Base-by-base conservation (phyloP, 2,113 vertebrate species). In the Sinocyclocheilus maitianheensis region DNA sequence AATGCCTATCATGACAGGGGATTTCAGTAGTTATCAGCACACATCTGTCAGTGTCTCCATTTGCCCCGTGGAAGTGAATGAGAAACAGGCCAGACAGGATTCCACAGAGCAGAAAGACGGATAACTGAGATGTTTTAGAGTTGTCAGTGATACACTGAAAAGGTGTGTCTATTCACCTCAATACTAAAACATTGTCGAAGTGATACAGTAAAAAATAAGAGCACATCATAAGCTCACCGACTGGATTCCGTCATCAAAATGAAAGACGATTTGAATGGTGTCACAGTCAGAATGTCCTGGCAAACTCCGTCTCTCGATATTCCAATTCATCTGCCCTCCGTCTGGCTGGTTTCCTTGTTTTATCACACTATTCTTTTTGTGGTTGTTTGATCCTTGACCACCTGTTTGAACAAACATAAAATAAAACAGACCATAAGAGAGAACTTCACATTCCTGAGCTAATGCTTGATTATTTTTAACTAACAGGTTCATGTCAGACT, bases 191-290 rank as follows among this genome's bases (percentile, higher is more conserved):
- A 76, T 14, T 65, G 71, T 43, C 37, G 11, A 43, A 43, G 4
- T 5, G 69, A 43, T 22, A 71, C 34, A 20, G 46, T 24, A 34
- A 14, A 20, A 9, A 3, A 20, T 0, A 6, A 34, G 11, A 74
- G 65, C 48, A 30, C 3, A 55, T 30, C 24, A 55, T 30, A 3
- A 51, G 9, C 90, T 89, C 87, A 95, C 94, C 24, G 75, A 90
- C 75, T 95, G 94, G 77, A 88, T 90, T 79, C 92, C 93, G 8
- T 91, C 91, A 0, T 83, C 88, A 84, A 94, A 94, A 14, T 81
- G 81, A 81, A 84, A 94, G 84, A 51, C 90, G 22, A 92, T 90
- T 88, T 94, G 88, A 20, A 94, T 55, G 16, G 92, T 93, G 85
- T 91, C 88, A 78, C 85, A 85, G 1, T 89, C 3, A 10, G 91